Conservation (phyloP, 2,888 invertebrate species). For the Dolichomitus sp. region DNA sequence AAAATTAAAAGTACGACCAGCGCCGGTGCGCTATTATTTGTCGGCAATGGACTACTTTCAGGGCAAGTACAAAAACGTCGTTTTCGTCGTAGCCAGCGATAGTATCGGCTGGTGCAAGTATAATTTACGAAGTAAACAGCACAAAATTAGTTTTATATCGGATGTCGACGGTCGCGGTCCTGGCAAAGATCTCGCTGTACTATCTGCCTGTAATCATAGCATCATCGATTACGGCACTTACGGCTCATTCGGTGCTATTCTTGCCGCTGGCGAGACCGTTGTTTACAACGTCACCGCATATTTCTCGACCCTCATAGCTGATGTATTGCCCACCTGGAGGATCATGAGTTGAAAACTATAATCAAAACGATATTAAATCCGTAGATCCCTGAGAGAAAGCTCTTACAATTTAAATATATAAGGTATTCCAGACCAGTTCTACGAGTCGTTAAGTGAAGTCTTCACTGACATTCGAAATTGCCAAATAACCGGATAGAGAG, state of each 20-base stretch:
- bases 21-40: slow-evolving; percentile 83
- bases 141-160: slow-evolving; percentile 81
- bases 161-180: slow-evolving; percentile 80
- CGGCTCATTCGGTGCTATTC: slow-evolving; percentile 85
- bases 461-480: too few relatives aligned
- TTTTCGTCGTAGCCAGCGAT: slow-evolving; percentile 85
- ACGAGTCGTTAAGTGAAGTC: too few relatives aligned
- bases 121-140: slow-evolving; percentile 78
- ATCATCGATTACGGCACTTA: slow-evolving; percentile 86
- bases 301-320: slow-evolving; percentile 83
- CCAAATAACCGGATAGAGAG: too few relatives aligned
- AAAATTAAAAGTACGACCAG: slow-evolving; percentile 85
- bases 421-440: not conserved
- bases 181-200: slow-evolving; percentile 84
- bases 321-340: slow-evolving; percentile 83
- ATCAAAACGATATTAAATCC: slow-evolving; percentile 41
- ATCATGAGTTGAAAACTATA: slow-evolving; percentile 80
- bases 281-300: slow-evolving; percentile 84
- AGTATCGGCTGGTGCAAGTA: slow-evolving; percentile 85
- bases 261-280: slow-evolving; percentile 85
- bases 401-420: not conserved
- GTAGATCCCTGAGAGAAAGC: slow-evolving; percentile 6
- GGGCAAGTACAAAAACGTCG: slow-evolving; percentile 81
- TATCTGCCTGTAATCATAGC: slow-evolving; percentile 85
- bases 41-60: slow-evolving; percentile 85